These are phyloP conservation scores for Megalopta genalis DNA, from an alignment of 1,140 invertebrate genomes.

Conservation along the genomic window DNA sequence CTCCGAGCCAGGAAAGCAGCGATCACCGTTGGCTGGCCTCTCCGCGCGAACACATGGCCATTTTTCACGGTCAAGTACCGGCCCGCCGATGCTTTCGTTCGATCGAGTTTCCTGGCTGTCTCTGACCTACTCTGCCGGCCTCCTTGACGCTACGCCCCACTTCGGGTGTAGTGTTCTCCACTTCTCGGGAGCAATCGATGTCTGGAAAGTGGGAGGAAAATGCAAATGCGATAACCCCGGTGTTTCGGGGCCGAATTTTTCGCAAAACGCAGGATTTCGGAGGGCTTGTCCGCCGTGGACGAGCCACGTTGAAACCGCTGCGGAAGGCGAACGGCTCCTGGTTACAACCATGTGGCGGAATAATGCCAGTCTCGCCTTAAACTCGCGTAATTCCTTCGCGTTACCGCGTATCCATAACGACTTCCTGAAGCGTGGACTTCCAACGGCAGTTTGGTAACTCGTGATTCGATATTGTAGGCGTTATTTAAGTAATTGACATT, in stretches of 20 bases:
- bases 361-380: slow-evolving; percentile 2
- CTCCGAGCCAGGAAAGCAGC: slow-evolving; percentile 40
- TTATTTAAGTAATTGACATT: neutral
- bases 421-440: slow-evolving; percentile 2
- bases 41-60: slow-evolving; percentile 60
- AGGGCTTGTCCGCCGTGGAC: neutral
- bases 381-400: slow-evolving; percentile 19
- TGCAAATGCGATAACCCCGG: slow-evolving; percentile 1
- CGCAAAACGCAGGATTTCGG: neutral
- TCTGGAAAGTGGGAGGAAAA: neutral
- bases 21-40: slow-evolving; percentile 34
- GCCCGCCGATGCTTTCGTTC: slow-evolving; percentile 74
- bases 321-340: neutral
- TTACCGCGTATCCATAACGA: slow-evolving; percentile 24
- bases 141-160: slow-evolving; percentile 33
- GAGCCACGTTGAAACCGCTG: neutral
- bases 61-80: slow-evolving; percentile 80
- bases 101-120: slow-evolving; percentile 75
- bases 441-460: neutral
- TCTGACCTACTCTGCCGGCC: slow-evolving; percentile 69
- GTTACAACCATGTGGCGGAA: neutral
- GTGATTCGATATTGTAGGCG: neutral
- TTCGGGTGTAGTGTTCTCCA: slow-evolving; percentile 45
- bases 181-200: slow-evolving; percentile 23
- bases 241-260: neutral